These are phyloP conservation scores for Sula dactylatra DNA, from an alignment of 2,113 vertebrate species.

Conservation along the genomic window DNA sequence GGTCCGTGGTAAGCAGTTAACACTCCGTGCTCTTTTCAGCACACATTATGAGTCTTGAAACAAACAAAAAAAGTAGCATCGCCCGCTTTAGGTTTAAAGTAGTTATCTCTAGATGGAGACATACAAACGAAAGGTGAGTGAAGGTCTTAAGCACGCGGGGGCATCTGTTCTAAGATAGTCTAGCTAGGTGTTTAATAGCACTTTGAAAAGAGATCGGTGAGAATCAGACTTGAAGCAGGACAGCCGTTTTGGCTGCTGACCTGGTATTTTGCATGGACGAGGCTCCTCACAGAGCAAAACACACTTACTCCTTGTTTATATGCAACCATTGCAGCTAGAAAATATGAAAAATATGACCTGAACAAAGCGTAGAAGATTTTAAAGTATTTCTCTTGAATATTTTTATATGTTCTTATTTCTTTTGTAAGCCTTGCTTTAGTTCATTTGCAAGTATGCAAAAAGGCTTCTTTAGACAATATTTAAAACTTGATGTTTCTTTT, in stretches of 20 bases:
- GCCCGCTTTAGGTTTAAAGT: neutral
- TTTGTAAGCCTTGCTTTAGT: neutral
- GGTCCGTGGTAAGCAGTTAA: neutral
- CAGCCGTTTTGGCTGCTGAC: neutral
- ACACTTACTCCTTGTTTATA: neutral
- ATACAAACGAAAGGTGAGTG: neutral
- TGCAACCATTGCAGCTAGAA: neutral
- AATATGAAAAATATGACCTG: neutral
- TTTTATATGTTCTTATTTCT: neutral
- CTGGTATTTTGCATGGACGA: neutral
- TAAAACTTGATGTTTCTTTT: neutral
- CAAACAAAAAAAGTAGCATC: neutral
- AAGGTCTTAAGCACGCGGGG: neutral
- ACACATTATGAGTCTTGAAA: neutral
- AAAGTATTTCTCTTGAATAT: neutral
- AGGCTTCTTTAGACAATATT: neutral
- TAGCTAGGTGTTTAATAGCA: neutral
- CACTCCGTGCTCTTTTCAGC: neutral
- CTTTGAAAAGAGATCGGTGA: neutral
- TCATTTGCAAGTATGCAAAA: slow-evolving; percentile 2
- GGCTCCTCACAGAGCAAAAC: neutral
- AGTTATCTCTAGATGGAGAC: neutral
- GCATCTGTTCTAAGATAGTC: neutral
- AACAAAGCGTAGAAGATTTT: neutral
- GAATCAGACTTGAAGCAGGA: neutral